Conservation (phyloP, 2,113 vertebrate species). For the Pelmatolapia mariae region DNA sequence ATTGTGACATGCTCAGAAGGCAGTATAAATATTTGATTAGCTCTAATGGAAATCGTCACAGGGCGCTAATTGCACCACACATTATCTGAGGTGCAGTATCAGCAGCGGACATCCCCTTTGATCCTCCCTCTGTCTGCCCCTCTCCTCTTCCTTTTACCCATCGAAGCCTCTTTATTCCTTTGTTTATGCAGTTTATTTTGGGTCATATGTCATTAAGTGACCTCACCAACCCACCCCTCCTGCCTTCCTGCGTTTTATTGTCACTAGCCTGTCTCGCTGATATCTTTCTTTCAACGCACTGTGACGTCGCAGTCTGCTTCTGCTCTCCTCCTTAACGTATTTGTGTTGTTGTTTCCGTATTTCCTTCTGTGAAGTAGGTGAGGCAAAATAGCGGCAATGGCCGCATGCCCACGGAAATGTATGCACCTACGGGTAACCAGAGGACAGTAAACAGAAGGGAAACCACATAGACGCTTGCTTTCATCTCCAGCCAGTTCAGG, state of each 20-base stretch:
- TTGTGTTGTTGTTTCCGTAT: not conserved
- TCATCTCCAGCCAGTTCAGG: not conserved
- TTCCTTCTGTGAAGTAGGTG: not conserved
- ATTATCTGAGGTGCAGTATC: constrained; percentile 86
- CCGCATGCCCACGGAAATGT: not conserved
- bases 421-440: not conserved
- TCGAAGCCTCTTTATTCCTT: constrained; percentile 11
- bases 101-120: constrained; percentile 79
- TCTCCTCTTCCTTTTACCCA: constrained; percentile 13
- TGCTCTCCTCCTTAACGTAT: not conserved
- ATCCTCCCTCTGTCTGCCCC: constrained; percentile 44
- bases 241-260: constrained; percentile 29
- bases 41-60: constrained; percentile 99
- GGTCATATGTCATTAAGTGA: constrained; percentile 22
- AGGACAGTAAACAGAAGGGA: not conserved
- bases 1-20: constrained; percentile 88
- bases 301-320: not conserved
- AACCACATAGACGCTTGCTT: not conserved
- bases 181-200: constrained; percentile 56
- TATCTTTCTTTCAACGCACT: constrained; percentile 10
- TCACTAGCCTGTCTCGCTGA: constrained; percentile 4
- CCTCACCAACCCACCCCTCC: not conserved
- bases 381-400: not conserved
- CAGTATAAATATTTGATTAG: constrained; percentile 99
- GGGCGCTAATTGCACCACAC: constrained; percentile 94